phyloP scores from a whole-genome alignment of 2,797 vertebrate genomes.

The Periophthalmus magnuspinnatus region DNA sequence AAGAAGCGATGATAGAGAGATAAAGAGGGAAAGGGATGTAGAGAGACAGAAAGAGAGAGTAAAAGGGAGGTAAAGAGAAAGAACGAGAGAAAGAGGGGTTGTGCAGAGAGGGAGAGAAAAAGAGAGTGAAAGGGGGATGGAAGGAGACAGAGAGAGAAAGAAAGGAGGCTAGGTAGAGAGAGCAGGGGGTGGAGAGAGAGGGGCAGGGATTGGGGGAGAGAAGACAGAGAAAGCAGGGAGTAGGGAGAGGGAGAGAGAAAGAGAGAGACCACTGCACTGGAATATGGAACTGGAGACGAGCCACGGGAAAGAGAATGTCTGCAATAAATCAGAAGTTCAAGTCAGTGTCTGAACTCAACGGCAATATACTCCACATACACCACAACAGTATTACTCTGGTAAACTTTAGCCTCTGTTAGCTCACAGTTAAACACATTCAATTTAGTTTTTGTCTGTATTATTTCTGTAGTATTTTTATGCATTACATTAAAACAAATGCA shows the following conservation, averaged over 20 bases:
- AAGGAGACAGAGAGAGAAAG: not conserved
- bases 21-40: too few relatives aligned
- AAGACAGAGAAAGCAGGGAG: not conserved
- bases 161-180: too few relatives aligned
- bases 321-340: conserved; percentile 18
- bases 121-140: too few relatives aligned
- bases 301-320: not conserved
- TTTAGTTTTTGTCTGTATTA: too few relatives aligned
- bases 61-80: not conserved
- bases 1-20: too few relatives aligned
- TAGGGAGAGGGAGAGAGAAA: not conserved
- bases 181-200: not conserved
- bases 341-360: not conserved
- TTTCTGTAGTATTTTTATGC: too few relatives aligned
- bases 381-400: not conserved
- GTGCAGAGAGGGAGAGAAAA: not conserved
- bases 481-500: not conserved
- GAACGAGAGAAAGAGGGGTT: too few relatives aligned
- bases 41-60: too few relatives aligned
- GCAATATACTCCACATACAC: not conserved
- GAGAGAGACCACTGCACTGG: not conserved
- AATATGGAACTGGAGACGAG: not conserved
- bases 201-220: not conserved
- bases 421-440: too few relatives aligned
- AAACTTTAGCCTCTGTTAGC: not conserved